These are phyloP conservation scores for Tigriopus californicus DNA, from an alignment of 2,888 invertebrate species.

Conservation along the genomic window DNA sequence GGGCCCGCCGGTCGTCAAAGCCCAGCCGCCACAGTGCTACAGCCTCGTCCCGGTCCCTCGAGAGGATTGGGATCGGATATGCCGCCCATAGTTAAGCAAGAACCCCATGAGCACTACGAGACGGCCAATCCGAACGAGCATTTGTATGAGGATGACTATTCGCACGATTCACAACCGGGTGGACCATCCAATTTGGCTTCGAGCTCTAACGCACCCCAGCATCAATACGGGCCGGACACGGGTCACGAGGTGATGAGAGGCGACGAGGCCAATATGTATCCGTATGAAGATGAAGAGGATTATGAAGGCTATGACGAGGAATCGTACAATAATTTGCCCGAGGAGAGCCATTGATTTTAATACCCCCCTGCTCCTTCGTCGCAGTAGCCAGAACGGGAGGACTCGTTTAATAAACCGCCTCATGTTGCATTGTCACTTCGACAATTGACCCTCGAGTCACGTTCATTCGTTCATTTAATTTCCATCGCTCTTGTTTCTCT, in stretches of 20 bases:
- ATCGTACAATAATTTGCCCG: neutral
- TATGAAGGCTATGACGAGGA: constrained; percentile 5
- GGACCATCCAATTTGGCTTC: too few relatives aligned
- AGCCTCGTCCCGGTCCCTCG: neutral
- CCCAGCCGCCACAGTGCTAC: neutral
- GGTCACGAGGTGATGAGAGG: neutral
- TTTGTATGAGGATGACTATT: neutral
- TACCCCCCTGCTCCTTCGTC: too few relatives aligned
- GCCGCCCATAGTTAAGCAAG: neutral
- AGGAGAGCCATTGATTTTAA: too few relatives aligned
- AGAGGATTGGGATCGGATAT: neutral
- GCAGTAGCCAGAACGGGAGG: too few relatives aligned
- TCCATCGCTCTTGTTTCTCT: too few relatives aligned
- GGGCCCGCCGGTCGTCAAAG: neutral
- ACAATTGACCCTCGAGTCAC: too few relatives aligned
- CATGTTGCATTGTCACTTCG: too few relatives aligned
- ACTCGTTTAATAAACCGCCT: too few relatives aligned
- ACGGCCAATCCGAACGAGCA: neutral
- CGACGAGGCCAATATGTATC: neutral
- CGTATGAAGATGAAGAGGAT: neutral
- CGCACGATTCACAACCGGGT: too few relatives aligned
- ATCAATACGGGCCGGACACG: too few relatives aligned
- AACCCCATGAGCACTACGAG: neutral
- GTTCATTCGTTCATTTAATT: too few relatives aligned
- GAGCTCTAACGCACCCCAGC: too few relatives aligned